A percentile compares a stretch with the other conserved stretches of the same genome.
These are phyloP conservation scores for Paedocypris micromegethes DNA, from an alignment of 2,797 vertebrate genomes.

Conservation along the genomic window DNA sequence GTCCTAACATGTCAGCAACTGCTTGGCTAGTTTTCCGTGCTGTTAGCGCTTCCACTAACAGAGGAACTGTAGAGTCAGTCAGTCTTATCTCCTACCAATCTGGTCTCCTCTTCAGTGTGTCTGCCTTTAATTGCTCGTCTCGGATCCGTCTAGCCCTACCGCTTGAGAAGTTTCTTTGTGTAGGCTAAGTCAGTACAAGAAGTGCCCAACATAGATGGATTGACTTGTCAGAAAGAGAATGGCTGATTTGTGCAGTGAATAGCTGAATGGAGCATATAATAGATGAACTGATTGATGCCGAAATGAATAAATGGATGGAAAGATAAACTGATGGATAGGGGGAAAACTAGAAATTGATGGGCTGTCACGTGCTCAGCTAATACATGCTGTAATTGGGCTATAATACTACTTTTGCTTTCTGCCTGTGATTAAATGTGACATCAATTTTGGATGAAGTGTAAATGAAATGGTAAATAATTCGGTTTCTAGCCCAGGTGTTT, in stretches of 20 bases:
- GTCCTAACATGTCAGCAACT: constrained; percentile 35
- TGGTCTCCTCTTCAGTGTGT: constrained; percentile 28
- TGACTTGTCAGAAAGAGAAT: constrained; percentile 41
- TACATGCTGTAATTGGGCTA: constrained; percentile 13
- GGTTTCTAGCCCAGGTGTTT: constrained; percentile 12
- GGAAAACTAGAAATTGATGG: constrained; percentile 25
- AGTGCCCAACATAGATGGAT: constrained; percentile 40
- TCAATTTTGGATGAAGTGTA: constrained; percentile 3
- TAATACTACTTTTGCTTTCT: constrained; percentile 18
- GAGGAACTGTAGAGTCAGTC: constrained; percentile 29
- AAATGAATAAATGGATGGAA: constrained; percentile 38
- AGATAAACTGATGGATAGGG: constrained; percentile 23
- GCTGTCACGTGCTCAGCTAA: constrained; percentile 12
- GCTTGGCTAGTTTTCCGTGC: constrained; percentile 18
- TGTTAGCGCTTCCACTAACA: constrained; percentile 22
- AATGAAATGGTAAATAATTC: constrained; percentile 10
- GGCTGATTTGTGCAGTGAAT: constrained; percentile 37
- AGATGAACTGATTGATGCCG: constrained; percentile 35
- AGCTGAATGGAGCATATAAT: constrained; percentile 40
- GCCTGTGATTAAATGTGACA: constrained; percentile 22
- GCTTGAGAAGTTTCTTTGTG: constrained; percentile 36
- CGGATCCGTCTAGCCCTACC: constrained; percentile 31
- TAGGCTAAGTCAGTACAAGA: constrained; percentile 30
- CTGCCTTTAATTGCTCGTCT: constrained; percentile 45
- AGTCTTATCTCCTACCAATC: constrained; percentile 30